phyloP scores from a whole-genome alignment of 2,113 vertebrate genomes.

The Leucosticte australis region DNA sequence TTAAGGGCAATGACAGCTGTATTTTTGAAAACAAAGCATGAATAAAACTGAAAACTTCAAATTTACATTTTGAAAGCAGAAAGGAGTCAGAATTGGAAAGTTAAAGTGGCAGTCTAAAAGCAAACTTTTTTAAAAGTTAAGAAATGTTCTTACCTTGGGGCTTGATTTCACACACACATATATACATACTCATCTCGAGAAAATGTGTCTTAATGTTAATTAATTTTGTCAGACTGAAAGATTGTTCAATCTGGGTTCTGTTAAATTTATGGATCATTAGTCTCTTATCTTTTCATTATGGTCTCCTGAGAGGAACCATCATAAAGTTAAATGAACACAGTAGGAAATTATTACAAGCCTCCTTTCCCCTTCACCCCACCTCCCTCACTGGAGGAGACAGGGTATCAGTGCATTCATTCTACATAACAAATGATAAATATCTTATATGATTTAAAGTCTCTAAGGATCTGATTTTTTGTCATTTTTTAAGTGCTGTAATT shows the following conservation, averaged over 20 bases:
- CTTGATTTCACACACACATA: neutral
- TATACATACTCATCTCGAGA: neutral
- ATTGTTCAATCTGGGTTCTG: conserved; percentile 44
- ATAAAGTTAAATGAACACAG: conserved; percentile 64
- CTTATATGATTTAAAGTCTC: neutral
- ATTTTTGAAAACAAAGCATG: neutral
- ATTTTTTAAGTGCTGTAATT: neutral
- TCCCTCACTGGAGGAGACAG: neutral
- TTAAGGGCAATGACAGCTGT: neutral
- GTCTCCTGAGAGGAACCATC: conserved; percentile 55
- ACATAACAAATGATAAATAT: neutral
- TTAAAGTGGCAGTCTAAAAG: neutral
- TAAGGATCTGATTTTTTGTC: neutral
- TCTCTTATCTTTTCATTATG: conserved; percentile 58
- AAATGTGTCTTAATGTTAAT: conserved; percentile 61
- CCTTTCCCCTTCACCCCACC: neutral
- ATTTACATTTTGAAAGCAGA: neutral
- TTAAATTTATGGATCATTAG: conserved; percentile 66
- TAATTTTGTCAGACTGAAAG: conserved; percentile 64
- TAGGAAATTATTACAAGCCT: conserved; percentile 45
- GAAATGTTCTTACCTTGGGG: neutral
- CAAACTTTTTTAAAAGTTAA: neutral
- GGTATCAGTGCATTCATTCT: neutral
- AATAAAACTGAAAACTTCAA: neutral
- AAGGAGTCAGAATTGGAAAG: neutral